A percentile compares a stretch with the other conserved stretches of the same genome.
Conservation (phyloP, 2,888 invertebrate genomes). For the Laspeyria flexula region DNA sequence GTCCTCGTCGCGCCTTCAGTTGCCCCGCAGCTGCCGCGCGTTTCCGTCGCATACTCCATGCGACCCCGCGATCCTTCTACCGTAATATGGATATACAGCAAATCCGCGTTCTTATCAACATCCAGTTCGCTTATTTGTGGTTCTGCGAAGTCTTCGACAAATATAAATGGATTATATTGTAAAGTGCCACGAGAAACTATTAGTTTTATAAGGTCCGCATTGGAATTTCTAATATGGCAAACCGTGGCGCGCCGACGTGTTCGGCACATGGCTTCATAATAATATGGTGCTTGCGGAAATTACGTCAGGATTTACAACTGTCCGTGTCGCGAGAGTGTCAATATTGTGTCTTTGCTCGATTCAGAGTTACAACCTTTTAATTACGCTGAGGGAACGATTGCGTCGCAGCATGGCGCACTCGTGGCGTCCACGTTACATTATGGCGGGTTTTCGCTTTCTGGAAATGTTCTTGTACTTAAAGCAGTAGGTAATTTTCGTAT, state of each 20-base stretch:
- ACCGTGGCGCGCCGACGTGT: conserved; percentile 80
- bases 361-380: conserved; percentile 36
- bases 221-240: conserved; percentile 82
- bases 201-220: conserved; percentile 80
- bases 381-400: conserved; percentile 36
- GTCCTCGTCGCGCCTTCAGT: conserved; percentile 64
- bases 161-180: conserved; percentile 86
- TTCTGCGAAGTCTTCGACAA: conserved; percentile 82
- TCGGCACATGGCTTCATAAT: conserved; percentile 82
- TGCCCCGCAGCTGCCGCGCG: conserved; percentile 84
- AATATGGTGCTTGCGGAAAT: conserved; percentile 76
- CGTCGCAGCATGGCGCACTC: conserved; percentile 68
- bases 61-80: conserved; percentile 72
- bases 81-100: conserved; percentile 85
- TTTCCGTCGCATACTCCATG: conserved; percentile 79
- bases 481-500: neutral
- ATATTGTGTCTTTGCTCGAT: conserved; percentile 46
- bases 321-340: conserved; percentile 65
- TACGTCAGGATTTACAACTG: conserved; percentile 63
- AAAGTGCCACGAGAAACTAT: conserved; percentile 71
- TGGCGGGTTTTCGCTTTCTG: conserved; percentile 70
- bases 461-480: conserved; percentile 18
- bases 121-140: conserved; percentile 82
- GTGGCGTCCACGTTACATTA: conserved; percentile 80
- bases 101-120: conserved; percentile 80